Percentiles rank a stretch among this genome's conserved stretches.
Evolutionary conservation across 2,113 vertebrate species (phyloP).

Genomic region (Mohoua ochrocephala): DNA sequence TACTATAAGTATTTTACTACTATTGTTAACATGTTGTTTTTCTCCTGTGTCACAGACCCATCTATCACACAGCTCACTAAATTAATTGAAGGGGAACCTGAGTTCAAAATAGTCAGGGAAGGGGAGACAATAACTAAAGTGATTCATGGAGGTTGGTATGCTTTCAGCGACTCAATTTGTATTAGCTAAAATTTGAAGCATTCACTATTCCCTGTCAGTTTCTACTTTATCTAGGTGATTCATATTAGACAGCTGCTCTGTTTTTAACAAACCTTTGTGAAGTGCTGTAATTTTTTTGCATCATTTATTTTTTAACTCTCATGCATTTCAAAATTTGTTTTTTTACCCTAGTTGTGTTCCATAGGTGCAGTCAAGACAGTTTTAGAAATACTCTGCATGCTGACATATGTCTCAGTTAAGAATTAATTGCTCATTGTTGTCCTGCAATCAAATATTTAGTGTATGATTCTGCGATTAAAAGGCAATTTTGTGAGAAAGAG

Average conservation of each 20-base stretch:
- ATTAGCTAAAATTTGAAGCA: background rate
- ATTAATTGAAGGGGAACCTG: conserved; percentile 75
- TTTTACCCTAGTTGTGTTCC: background rate
- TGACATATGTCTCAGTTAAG: background rate
- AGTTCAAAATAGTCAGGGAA: conserved; percentile 72
- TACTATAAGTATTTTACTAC: background rate
- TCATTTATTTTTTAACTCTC: background rate
- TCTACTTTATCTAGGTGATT: background rate
- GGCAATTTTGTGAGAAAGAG: background rate
- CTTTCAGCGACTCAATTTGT: background rate
- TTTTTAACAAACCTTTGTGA: background rate
- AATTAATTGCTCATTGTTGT: background rate
- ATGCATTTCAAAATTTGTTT: background rate
- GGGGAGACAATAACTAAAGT: conserved; percentile 75
- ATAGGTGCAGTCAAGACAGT: background rate
- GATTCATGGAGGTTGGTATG: conserved; percentile 72
- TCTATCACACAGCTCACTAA: conserved; percentile 72
- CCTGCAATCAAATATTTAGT: background rate
- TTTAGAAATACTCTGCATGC: background rate
- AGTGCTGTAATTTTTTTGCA: background rate
- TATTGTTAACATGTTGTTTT: background rate
- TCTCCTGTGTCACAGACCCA: conserved; percentile 63
- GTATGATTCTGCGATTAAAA: background rate
- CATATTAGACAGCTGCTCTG: background rate
- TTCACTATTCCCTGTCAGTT: background rate